Evolutionary conservation across 2,113 vertebrate genomes (phyloP), one percentile per base, ranked within the genome.

Genomic region (Pangasianodon hypophthalmus): DNA sequence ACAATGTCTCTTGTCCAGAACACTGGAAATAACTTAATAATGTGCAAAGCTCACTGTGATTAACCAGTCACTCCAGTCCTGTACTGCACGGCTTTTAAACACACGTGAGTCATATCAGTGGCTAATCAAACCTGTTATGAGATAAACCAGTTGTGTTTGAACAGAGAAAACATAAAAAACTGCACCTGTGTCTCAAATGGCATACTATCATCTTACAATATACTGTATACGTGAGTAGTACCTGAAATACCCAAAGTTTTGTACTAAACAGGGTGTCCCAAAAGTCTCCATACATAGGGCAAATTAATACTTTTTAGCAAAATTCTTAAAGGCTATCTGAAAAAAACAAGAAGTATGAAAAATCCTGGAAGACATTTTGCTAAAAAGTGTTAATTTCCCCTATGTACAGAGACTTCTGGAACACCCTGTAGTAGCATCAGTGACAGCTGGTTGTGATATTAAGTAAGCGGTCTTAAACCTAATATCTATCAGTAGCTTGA

Each of bases 11-110:
- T 52, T 18, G 6, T 64, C 21, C 58, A 80, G 14, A 77, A 89
- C 32, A 50, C 54, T 86, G 84, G 1, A 73, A 85, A 89, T 37
- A 82, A 82, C 1, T 8, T 10, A 88, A 69, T 54, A n/a, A 81
- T 87, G 90, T 93, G 85, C 64, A 89, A 95, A 93, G 93, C 90
- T 88, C 93, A 32, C 19, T 52, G 58, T 7, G 84, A 91, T 85
- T 46, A 85, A 86, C 52, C 58, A 13, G 41, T 48, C 37, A 85
- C 87, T 75, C 71, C 80, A 81, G 88, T 82, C 32, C 46, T 84
- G 50, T 44, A 46, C 87, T 58, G 64, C 48, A 84, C 80, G 41
- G 60, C n/a, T 24, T 54, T 32, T 84, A 67, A n/a, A 41, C 88
- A 37, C 88, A 69, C 48, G 48, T 26, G 13, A 46, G 14, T 60